Conservation (phyloP, 2,113 vertebrate species). For the Prolemur simus region DNA sequence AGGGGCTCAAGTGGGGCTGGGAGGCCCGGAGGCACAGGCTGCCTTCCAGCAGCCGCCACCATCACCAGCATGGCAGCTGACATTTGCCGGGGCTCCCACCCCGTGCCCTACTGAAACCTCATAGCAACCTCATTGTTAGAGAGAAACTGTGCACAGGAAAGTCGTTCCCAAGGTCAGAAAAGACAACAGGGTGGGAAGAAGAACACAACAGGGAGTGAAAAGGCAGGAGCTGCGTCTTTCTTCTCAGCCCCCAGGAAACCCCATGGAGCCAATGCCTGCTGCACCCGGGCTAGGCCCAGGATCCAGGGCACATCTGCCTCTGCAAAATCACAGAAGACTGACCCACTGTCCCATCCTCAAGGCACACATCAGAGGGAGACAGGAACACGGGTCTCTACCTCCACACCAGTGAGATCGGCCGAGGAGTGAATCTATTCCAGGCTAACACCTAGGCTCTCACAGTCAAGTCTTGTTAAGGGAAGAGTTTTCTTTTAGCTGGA, state of each 20-base stretch:
- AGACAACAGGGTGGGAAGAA: accelerated
- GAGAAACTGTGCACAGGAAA: neutral
- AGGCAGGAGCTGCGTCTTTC: no score
- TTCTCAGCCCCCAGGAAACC: neutral
- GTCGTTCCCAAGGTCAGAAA: neutral
- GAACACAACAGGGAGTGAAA: accelerated
- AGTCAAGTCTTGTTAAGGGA: neutral
- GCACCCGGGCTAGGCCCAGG: accelerated
- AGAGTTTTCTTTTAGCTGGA: neutral
- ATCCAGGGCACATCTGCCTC: neutral
- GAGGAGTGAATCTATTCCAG: neutral
- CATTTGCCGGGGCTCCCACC: neutral
- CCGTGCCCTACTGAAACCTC: neutral
- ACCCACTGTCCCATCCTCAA: no score
- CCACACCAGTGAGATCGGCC: accelerated
- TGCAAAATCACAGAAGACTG: neutral
- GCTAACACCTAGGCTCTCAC: neutral
- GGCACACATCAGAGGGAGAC: accelerated
- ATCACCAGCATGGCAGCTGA: neutral
- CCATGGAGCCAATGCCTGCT: neutral
- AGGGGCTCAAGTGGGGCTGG: no score
- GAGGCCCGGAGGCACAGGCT: accelerated
- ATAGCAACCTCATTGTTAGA: accelerated
- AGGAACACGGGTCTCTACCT: accelerated
- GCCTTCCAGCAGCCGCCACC: accelerated